These are phyloP conservation scores for Jordanella pulchra DNA, from an alignment of 2,797 vertebrate species.

Conservation along the genomic window DNA sequence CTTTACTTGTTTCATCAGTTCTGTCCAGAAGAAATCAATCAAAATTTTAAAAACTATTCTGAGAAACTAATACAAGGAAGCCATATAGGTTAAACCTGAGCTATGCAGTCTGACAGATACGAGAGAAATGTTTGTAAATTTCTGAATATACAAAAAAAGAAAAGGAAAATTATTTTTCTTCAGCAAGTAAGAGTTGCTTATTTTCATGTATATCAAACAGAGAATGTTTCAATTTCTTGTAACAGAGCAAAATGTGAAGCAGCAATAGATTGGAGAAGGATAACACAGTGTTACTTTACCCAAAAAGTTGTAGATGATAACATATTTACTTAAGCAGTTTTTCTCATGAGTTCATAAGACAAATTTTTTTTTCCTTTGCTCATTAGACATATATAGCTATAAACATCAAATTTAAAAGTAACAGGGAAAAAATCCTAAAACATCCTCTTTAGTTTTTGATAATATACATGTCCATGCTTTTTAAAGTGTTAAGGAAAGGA, in stretches of 20 bases:
- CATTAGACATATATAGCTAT: not conserved
- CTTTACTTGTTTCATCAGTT: not conserved
- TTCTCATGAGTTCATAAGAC: not conserved
- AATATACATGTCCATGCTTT: not conserved
- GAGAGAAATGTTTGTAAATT: not conserved
- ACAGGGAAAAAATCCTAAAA: no score
- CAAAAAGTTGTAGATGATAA: not conserved
- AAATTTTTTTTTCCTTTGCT: not conserved
- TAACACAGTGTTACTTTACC: not conserved
- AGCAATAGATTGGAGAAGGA: not conserved
- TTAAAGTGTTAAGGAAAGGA: not conserved
- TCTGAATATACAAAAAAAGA: not conserved
- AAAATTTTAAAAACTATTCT: not conserved
- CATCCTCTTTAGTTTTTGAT: not conserved
- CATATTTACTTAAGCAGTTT: not conserved
- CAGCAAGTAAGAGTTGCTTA: not conserved
- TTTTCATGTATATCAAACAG: not conserved
- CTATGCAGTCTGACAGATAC: not conserved
- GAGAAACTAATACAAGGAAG: not conserved
- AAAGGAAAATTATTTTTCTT: not conserved
- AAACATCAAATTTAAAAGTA: not conserved
- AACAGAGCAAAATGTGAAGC: not conserved
- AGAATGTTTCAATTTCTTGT: not conserved
- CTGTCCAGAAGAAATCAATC: not conserved
- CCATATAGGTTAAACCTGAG: not conserved